Percentiles rank a stretch among this genome's conserved stretches.
These are phyloP conservation scores for Carduelis carduelis DNA, from an alignment of 2,797 vertebrate genomes.

Conservation along the genomic window DNA sequence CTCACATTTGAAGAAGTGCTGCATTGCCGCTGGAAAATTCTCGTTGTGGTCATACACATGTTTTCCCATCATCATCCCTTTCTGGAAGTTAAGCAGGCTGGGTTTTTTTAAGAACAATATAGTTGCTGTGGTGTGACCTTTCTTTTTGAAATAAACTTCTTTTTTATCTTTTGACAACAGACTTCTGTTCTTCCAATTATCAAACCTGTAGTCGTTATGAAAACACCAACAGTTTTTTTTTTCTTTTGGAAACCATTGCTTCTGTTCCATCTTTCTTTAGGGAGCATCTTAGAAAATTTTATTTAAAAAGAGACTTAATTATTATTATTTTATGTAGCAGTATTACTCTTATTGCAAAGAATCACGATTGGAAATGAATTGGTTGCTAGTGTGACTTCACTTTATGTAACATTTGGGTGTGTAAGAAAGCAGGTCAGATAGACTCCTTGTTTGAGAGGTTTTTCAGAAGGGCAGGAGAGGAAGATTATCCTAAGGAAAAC, in stretches of 20 bases:
- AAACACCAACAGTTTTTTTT: neutral
- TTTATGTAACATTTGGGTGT: neutral
- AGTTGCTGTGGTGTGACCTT: neutral
- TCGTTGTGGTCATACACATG: neutral
- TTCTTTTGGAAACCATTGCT: neutral
- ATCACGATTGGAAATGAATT: neutral
- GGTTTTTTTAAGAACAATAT: neutral
- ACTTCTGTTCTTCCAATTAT: neutral
- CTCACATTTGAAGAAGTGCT: neutral
- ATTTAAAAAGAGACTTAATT: neutral
- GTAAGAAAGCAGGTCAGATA: neutral
- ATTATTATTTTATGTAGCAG: neutral
- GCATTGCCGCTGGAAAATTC: neutral
- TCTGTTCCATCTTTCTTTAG: neutral
- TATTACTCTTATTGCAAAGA: neutral
- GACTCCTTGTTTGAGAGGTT: neutral
- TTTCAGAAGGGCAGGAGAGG: neutral
- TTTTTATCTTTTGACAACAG: neutral
- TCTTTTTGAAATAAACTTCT: neutral
- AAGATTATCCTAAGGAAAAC: neutral
- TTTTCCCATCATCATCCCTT: neutral
- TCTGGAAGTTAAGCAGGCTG: neutral
- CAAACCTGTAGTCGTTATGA: neutral
- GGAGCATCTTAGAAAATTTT: neutral
- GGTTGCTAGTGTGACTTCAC: neutral